Conservation (phyloP, 2,888 invertebrate species). For the Folsomia candida region DNA sequence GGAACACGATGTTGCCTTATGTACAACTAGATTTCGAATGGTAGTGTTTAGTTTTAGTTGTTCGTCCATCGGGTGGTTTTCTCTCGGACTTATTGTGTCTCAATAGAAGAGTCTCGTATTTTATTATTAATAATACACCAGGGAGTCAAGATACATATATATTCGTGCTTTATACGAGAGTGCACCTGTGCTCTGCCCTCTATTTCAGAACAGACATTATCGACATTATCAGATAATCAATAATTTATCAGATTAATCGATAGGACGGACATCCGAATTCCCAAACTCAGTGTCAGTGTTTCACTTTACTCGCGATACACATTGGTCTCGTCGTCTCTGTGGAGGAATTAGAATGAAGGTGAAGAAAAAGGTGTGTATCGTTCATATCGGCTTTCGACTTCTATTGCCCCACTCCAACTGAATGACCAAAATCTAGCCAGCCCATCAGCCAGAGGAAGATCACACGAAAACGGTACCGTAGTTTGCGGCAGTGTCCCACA, state of each 20-base stretch:
- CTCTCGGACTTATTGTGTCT: too few relatives aligned
- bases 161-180: too few relatives aligned
- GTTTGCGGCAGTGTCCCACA: too few relatives aligned
- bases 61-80: not conserved
- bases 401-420: not conserved
- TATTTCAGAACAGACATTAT: slow-evolving; percentile 1
- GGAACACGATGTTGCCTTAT: not conserved
- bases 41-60: not conserved
- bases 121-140: not conserved
- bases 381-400: not conserved
- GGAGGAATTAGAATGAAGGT: not conserved
- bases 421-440: too few relatives aligned
- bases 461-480: too few relatives aligned
- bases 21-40: not conserved
- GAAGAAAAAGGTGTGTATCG: not conserved
- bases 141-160: not conserved
- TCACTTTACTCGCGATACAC: not conserved
- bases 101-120: not conserved
- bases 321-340: not conserved
- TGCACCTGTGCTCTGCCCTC: not conserved
- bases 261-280: slow-evolving; percentile 2
- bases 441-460: too few relatives aligned
- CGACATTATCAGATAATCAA: slow-evolving; percentile 17
- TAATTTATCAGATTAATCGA: slow-evolving; percentile 20
- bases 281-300: slow-evolving; percentile 4